These are phyloP conservation scores for Malurus splendens DNA, from an alignment of 2,797 vertebrate genomes.

Conservation along the genomic window DNA sequence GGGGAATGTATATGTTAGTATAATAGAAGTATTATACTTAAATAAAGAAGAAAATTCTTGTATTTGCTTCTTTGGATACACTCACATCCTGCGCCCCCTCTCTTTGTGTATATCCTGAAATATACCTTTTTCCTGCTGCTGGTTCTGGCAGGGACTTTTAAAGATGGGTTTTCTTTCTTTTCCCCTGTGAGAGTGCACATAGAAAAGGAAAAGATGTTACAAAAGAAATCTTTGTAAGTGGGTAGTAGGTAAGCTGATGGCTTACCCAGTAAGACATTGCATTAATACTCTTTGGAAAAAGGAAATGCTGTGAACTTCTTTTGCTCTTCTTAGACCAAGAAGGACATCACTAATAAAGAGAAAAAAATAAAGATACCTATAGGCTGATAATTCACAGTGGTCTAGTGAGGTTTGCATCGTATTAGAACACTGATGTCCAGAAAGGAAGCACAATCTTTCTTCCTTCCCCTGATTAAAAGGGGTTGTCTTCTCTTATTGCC, in stretches of 20 bases:
- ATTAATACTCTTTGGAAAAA: not conserved
- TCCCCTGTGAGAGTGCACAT: not conserved
- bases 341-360: not conserved
- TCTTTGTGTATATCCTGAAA: not conserved
- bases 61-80: not conserved
- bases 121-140: not conserved
- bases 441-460: not conserved
- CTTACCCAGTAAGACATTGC: not conserved
- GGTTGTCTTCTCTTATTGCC: not conserved
- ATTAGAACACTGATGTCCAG: not conserved
- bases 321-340: not conserved
- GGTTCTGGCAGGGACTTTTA: not conserved
- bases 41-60: not conserved
- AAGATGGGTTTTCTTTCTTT: not conserved
- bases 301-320: not conserved
- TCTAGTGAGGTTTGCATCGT: not conserved
- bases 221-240: not conserved
- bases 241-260: not conserved
- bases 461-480: not conserved
- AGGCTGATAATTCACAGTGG: not conserved
- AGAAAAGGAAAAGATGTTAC: not conserved
- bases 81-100: rapidly evolving
- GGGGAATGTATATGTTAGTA: not conserved
- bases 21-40: not conserved
- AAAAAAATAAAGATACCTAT: not conserved